phyloP scores from a whole-genome alignment of 2,113 vertebrate genomes.

The Ranitomeya imitator region DNA sequence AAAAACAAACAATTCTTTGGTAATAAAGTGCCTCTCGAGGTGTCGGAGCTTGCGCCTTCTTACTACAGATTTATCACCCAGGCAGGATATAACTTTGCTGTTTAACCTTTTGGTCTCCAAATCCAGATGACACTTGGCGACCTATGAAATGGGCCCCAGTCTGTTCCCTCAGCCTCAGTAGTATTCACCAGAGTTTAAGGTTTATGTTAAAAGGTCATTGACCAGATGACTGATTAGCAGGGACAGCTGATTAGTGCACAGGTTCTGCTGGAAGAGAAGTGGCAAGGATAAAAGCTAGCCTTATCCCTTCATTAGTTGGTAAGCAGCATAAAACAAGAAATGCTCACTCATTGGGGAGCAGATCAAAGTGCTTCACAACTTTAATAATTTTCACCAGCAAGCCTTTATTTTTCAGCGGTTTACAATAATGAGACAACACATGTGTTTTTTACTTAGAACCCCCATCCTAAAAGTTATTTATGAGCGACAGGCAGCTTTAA shows the following conservation, averaged over 20 bases:
- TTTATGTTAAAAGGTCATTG: conserved; percentile 87
- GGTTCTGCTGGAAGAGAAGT: conserved; percentile 83
- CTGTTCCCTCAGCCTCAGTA: conserved; percentile 62
- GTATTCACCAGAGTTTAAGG: conserved; percentile 77
- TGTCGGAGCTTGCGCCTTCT: conserved; percentile 68
- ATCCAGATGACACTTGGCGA: conserved; percentile 70
- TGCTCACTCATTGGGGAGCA: conserved; percentile 83
- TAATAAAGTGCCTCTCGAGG: conserved; percentile 74
- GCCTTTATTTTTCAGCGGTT: conserved; percentile 36
- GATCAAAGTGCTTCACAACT: conserved; percentile 86
- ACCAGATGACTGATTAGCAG: conserved; percentile 83
- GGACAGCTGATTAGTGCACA: conserved; percentile 87
- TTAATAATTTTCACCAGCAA: conserved; percentile 66
- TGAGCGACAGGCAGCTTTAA: conserved; percentile 41
- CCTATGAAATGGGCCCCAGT: conserved; percentile 63
- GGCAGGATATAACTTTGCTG: conserved; percentile 69
- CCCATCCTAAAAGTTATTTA: conserved; percentile 42
- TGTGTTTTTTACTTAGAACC: conserved; percentile 46
- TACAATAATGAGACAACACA: conserved; percentile 50
- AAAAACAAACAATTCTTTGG: conserved; percentile 62
- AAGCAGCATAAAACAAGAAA: conserved; percentile 79
- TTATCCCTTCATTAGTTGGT: conserved; percentile 94
- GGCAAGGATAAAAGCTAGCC: conserved; percentile 84
- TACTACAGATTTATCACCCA: conserved; percentile 77
- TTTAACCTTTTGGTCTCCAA: conserved; percentile 71